A percentile compares a stretch with the other conserved stretches of the same genome.
Conservation (phyloP, 1,140 invertebrate genomes). For the Harpegnathos saltator region DNA sequence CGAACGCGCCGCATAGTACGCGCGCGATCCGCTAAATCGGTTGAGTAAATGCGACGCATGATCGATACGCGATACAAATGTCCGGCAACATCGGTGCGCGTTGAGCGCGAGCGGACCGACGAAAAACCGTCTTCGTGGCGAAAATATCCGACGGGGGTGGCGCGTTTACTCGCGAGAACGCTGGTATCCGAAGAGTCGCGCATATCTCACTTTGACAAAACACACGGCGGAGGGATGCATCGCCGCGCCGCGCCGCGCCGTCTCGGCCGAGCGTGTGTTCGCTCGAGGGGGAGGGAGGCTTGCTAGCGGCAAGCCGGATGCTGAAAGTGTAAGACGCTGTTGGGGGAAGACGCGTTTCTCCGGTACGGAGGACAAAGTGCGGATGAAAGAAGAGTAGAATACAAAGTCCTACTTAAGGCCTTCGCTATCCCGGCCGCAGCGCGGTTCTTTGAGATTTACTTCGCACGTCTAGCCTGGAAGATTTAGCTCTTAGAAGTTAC, state of each 20-base stretch:
- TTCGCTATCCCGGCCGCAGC: constrained; percentile 20
- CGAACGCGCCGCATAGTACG: background rate
- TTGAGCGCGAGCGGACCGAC: constrained; percentile 3
- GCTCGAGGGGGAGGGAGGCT: background rate
- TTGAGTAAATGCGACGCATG: constrained; percentile 25
- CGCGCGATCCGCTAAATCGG: no score
- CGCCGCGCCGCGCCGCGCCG: no score
- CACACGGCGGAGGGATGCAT: background rate
- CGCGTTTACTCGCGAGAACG: constrained; percentile 15
- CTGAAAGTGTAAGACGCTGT: constrained; percentile 44
- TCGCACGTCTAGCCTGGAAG: constrained; percentile 49
- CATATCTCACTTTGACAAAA: constrained; percentile 47
- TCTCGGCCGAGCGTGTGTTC: no score
- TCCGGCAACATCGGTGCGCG: background rate
- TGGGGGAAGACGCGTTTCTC: constrained; percentile 31
- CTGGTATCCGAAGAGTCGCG: background rate
- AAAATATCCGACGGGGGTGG: constrained; percentile 33
- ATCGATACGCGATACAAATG: constrained; percentile 33
- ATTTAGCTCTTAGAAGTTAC: constrained; percentile 59
- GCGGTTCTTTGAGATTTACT: constrained; percentile 61
- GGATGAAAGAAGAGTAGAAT: constrained; percentile 60
- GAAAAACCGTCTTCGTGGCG: constrained; percentile 25
- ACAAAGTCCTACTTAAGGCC: constrained; percentile 55
- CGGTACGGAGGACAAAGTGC: constrained; percentile 39
- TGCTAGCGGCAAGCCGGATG: constrained; percentile 23